Percentiles rank a stretch among this genome's conserved stretches.
Evolutionary conservation across 2,888 invertebrate species (phyloP).

Genomic region (Geophilus truncorum): DNA sequence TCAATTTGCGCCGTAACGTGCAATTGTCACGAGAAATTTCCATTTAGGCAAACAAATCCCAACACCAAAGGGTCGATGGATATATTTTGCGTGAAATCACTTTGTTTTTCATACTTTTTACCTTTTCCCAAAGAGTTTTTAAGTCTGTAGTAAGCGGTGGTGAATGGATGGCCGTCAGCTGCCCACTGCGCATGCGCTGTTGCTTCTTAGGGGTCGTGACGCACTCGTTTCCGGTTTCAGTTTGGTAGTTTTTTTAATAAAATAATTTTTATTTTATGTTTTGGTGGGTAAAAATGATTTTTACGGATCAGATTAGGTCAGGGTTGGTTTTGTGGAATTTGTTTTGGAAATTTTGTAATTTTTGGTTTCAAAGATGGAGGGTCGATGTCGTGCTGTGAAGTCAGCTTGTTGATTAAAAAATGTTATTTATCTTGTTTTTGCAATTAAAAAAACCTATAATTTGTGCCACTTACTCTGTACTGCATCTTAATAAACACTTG

Average conservation of each 20-base stretch:
- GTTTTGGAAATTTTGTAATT: no score
- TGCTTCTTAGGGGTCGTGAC: not conserved
- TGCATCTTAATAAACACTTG: no score
- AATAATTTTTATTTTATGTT: not conserved
- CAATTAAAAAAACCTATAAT: no score
- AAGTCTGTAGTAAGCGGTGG: not conserved
- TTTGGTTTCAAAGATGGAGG: no score
- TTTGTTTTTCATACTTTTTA: constrained; percentile 3
- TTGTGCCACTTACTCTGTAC: no score
- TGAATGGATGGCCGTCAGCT: not conserved
- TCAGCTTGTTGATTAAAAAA: no score
- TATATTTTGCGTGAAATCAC: not conserved
- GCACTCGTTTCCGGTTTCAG: not conserved
- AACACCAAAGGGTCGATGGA: not conserved
- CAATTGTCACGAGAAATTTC: not conserved
- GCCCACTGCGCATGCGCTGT: not conserved
- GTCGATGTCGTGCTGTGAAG: no score
- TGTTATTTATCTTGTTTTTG: no score
- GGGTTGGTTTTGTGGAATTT: no score
- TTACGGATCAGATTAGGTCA: no score
- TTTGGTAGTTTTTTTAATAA: not conserved
- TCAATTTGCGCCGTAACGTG: not conserved
- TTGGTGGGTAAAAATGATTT: not conserved
- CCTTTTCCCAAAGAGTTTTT: not conserved
- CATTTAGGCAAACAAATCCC: not conserved